Base-by-base conservation (phyloP, 2,888 invertebrate species). In the Sinelater perroti region DNA sequence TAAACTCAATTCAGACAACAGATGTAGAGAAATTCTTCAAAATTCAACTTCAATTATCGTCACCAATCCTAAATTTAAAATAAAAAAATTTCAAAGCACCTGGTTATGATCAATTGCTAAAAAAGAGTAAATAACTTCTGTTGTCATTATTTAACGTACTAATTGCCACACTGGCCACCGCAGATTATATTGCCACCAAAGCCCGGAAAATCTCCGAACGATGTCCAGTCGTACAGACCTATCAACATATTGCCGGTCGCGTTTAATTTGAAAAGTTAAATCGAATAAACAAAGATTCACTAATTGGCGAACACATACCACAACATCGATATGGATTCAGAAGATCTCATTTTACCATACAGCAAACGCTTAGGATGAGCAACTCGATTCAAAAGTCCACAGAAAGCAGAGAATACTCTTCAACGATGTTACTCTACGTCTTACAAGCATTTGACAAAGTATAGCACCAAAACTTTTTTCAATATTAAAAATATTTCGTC, bases 211-310 rank as follows among this genome's bases (percentile, higher is more conserved):
- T 10, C 2, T 3, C 35, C 17, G 18, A 35, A 3, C 18, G 35
- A 16, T 7, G 16, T 16, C 8, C 1, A 16, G 18, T 35, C 17
- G n/a, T 35, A 35, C 16, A 2, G 17, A 2, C 17, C 3, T 1
- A 35, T 35, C 7, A 35, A n/a, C 2, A 7, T 35, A 1, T 16
- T 16, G 7, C 17, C 35, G 6, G 16, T 35, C 8, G 18, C 18
- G n/a, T 16, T 18, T 6, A 35, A 16, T 35, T 35, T 3, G 35
- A 35, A 35, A 35, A 16, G 7, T 16, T 35, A 35, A 35, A 16
- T n/a, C 13, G 35, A 16, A 14, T 35, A 3, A 35, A 35, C 1
- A 14, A 35, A 2, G 3, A 1, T 1, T 14, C 10, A 14, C 1
- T 14, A 3, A 1, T 14, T 2, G 35, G 10, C 1, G 35, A 35